Evolutionary conservation across 2,888 invertebrate genomes (phyloP).

Genomic region (Acanthopleura granulata): DNA sequence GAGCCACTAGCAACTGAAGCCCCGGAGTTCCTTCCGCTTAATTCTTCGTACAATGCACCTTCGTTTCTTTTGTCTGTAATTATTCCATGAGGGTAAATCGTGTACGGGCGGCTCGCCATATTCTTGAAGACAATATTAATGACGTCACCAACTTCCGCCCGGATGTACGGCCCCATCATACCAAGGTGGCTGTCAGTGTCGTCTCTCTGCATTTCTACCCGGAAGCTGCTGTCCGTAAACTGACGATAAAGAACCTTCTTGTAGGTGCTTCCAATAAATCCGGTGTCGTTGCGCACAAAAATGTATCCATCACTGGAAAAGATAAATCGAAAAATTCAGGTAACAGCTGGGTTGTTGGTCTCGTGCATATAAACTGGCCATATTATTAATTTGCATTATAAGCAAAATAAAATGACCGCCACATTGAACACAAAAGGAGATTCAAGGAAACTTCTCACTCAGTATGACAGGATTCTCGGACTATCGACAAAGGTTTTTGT

Average conservation of each 20-base stretch:
- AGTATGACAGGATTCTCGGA: too few species aligned
- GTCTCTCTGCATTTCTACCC: neutral
- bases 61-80: neutral
- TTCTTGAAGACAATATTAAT: constrained; percentile 30
- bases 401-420: too few species aligned
- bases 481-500: too few species aligned
- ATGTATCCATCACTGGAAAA: constrained; percentile 23
- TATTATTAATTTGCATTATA: too few species aligned
- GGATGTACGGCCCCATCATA: constrained; percentile 28
- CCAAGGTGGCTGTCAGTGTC: constrained; percentile 25
- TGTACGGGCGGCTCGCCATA: constrained; percentile 30
- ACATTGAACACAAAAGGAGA: too few species aligned
- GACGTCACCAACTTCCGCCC: constrained; percentile 31
- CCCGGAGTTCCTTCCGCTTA: neutral
- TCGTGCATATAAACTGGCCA: too few species aligned
- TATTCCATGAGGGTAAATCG: constrained; percentile 28
- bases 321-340: neutral
- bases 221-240: constrained; percentile 28
- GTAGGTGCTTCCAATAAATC: constrained; percentile 28
- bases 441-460: too few species aligned
- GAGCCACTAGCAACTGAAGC: constrained; percentile 24
- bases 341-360: too few species aligned
- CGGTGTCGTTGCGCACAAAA: constrained; percentile 22
- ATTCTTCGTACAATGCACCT: constrained; percentile 3
- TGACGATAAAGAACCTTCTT: constrained; percentile 29